Percentiles rank a stretch among this genome's conserved stretches.
Evolutionary conservation across 2,888 invertebrate species (phyloP).

Genomic region (Papilio protenor): DNA sequence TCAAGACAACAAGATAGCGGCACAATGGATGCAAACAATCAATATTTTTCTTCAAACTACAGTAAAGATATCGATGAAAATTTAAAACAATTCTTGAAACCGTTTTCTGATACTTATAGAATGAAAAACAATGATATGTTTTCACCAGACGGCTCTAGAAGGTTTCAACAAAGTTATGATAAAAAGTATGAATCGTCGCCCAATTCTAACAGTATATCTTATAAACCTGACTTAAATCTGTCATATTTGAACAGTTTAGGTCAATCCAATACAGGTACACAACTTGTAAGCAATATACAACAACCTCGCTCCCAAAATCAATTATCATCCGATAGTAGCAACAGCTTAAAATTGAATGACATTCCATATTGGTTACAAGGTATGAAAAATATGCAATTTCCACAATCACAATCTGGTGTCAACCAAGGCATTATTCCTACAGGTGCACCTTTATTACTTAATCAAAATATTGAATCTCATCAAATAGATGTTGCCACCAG

Average conservation of each 20-base stretch:
- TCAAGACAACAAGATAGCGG: conserved; percentile 55
- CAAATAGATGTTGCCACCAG: conserved; percentile 73
- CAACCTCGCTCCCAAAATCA: conserved; percentile 63
- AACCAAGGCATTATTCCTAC: conserved; percentile 69
- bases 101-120: conserved; percentile 71
- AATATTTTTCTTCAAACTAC: conserved; percentile 58
- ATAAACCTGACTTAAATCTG: conserved; percentile 58
- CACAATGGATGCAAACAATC: conserved; percentile 56
- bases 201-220: conserved; percentile 54
- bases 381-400: conserved; percentile 58
- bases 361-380: conserved; percentile 72
- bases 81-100: conserved; percentile 66
- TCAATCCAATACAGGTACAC: conserved; percentile 64
- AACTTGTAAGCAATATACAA: conserved; percentile 61
- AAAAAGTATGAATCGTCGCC: conserved; percentile 59
- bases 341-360: conserved; percentile 73
- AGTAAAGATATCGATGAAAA: conserved; percentile 68
- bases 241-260: conserved; percentile 59
- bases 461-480: conserved; percentile 78
- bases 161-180: conserved; percentile 61
- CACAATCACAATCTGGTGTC: conserved; percentile 66
- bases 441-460: conserved; percentile 69
- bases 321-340: conserved; percentile 61
- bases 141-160: conserved; percentile 59
- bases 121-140: conserved; percentile 66